A percentile compares a stretch with the other conserved stretches of the same genome.
These are phyloP conservation scores for Tetrapedia diversipes DNA, from an alignment of 2,888 invertebrate species.

Conservation along the genomic window DNA sequence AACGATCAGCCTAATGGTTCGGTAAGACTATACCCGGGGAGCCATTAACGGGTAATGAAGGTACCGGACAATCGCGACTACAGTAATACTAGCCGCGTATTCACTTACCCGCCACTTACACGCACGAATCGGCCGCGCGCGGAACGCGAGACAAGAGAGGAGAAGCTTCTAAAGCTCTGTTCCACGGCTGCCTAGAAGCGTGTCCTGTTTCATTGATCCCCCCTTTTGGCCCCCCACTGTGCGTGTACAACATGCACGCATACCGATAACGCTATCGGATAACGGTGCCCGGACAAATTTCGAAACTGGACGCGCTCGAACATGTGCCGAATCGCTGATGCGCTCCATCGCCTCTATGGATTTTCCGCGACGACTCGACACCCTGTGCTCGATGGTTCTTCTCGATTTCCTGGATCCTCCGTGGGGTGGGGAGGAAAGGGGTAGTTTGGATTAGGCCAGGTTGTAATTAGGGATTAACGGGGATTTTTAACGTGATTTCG, in stretches of 20 bases:
- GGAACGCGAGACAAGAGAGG: conserved; percentile 33
- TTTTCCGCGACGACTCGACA: too few species aligned
- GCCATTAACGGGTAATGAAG: conserved; percentile 60
- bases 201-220: conserved; percentile 59
- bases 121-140: conserved; percentile 5
- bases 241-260: conserved; percentile 48
- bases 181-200: conserved; percentile 41
- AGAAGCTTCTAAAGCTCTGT: conserved; percentile 53
- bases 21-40: conserved; percentile 45
- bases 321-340: conserved; percentile 19
- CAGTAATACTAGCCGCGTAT: conserved; percentile 53
- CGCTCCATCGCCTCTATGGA: not conserved
- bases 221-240: conserved; percentile 28
- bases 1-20: conserved; percentile 48
- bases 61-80: conserved; percentile 50
- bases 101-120: conserved; percentile 51
- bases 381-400: too few species aligned
- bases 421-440: too few species aligned
- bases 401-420: too few species aligned
- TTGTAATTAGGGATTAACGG: too few species aligned
- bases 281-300: conserved; percentile 46
- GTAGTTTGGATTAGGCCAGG: too few species aligned
- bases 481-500: too few species aligned
- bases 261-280: conserved; percentile 59
- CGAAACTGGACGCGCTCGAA: conserved; percentile 31